Base-by-base conservation (phyloP, 2,888 invertebrate species). In the Brenthis hecate region DNA sequence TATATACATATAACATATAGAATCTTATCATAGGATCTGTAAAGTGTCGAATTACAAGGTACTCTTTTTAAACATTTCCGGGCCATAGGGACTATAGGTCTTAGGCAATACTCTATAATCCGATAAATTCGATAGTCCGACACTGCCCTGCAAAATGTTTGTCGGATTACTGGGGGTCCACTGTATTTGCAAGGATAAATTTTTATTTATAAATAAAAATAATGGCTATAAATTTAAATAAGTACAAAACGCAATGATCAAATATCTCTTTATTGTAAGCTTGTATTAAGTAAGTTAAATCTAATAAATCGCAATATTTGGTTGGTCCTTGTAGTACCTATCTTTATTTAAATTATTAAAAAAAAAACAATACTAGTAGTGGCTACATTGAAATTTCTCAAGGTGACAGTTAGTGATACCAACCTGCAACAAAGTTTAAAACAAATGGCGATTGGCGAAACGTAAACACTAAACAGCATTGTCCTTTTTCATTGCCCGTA, bases 21-120 rank as follows among this genome's bases (percentile, higher is more conserved):
- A 69, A 0, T 68, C 67, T 73, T 32, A 19, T 71, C 67, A 68
- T 71, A 72, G 19, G 68, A 70, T 71, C 23, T 73, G 71, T 67
- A 71, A 74, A 71, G 71, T 72, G 72, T 74, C 68, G 68, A 69
- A 74, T 71, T 68, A 71, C 68, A 71, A 65, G 65, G 71, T 61
- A 65, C 55, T 36, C 58, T 68, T 60, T 58, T 14, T 14, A 28
- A 28, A 28, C 3, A 28, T 4, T 4, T 28, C 28, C 28, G 28
- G 28, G 4, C 28, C 4, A 28, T 28, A 28, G 28, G 28, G 28
- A 19, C 19, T 19, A 19, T 19, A 19, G 19, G 28, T 28, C 28
- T 28, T 28, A 4, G 28, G 28, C 28, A 28, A 4, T 28, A 4
- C 28, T 28, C 28, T 28, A 28, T 28, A 28, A 61, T 68, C 57